Percentiles rank a stretch among this genome's conserved stretches.
phyloP scores from a whole-genome alignment of 1,140 invertebrate genomes.

The Berghia stephanieae region DNA sequence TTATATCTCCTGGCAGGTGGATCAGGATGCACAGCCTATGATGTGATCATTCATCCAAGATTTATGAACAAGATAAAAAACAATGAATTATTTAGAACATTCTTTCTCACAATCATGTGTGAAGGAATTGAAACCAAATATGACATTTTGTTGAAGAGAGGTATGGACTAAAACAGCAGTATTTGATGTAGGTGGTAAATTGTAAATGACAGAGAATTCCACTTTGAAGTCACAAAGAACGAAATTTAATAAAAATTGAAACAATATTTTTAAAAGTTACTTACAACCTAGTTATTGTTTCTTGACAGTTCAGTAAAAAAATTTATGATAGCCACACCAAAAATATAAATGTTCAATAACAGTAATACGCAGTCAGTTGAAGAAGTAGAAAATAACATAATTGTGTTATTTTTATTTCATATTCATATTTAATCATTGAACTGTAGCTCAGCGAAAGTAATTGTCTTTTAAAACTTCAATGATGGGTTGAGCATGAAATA shows the following conservation, averaged over 20 bases:
- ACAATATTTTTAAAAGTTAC: not conserved
- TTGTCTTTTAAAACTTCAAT: not conserved
- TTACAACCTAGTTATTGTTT: too few relatives aligned
- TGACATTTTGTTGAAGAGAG: constrained; percentile 74
- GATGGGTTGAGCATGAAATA: not conserved
- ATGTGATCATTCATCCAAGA: constrained; percentile 79
- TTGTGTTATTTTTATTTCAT: not conserved
- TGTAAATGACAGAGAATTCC: not conserved
- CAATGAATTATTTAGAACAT: constrained; percentile 77
- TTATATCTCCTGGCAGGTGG: constrained; percentile 68
- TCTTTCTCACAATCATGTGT: constrained; percentile 79
- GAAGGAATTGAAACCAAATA: constrained; percentile 82
- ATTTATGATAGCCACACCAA: too few relatives aligned
- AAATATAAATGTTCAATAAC: too few relatives aligned
- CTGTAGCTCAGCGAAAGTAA: not conserved
- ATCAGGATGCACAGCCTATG: constrained; percentile 76
- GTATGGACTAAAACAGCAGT: constrained; percentile 44
- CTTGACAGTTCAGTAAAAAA: too few relatives aligned
- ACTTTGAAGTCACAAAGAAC: not conserved
- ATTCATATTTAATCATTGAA: not conserved
- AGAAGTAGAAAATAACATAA: not conserved
- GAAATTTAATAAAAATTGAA: not conserved
- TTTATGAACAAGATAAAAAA: constrained; percentile 75
- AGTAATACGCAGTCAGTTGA: too few relatives aligned
- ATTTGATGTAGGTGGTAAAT: not conserved